Evolutionary conservation across 2,888 invertebrate species (phyloP), one percentile per base, ranked within the genome.

Genomic region (Dysmachus trigonus): DNA sequence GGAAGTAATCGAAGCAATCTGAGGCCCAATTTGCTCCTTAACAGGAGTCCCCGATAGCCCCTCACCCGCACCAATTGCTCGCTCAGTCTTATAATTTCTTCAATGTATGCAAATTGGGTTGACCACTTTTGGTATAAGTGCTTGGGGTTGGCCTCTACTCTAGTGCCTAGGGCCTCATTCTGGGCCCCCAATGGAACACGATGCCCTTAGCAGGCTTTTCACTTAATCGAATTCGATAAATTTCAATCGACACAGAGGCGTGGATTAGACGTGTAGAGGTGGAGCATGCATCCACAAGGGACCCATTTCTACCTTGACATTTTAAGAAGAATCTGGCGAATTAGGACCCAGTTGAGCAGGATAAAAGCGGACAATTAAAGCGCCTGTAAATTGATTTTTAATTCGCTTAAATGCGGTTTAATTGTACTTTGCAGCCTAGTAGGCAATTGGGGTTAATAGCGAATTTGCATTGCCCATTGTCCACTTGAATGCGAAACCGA

Each of bases 21-120:
- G 81, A 81, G 81, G 81, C 81, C 81, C 81, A 81, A 81, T 81
- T 81, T 81, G 81, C 81, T 81, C 81, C 81, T 81, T 81, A 81
- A 81, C 81, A 81, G 81, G 18, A 81, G 81, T 47, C 47, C 47
- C 81, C 33, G 27, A 7, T 31, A n/a, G 27, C 53, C 18, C 33
- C 53, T 30, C 81, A 33, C 10, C 33, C 33, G 10, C 27, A 35
- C 33, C 47, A 81, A 81, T 81, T 33, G 81, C 53, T 53, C 81
- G 81, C 53, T 18, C n/a, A 81, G 81, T 81, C 81, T 81, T 81
- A 81, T 81, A 81, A 81, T 81, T 81, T 81, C 81, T 81, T 81
- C 81, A 81, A 53, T 81, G 62, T 81, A 81, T 81, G 81, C 53
- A 81, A 81, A 81, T 81, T 81, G 81, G 30, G 81, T 81, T 81